Evolutionary conservation across 2,888 invertebrate species (phyloP), one percentile per base, ranked within the genome.

Genomic region (Euzophera pinguis): DNA sequence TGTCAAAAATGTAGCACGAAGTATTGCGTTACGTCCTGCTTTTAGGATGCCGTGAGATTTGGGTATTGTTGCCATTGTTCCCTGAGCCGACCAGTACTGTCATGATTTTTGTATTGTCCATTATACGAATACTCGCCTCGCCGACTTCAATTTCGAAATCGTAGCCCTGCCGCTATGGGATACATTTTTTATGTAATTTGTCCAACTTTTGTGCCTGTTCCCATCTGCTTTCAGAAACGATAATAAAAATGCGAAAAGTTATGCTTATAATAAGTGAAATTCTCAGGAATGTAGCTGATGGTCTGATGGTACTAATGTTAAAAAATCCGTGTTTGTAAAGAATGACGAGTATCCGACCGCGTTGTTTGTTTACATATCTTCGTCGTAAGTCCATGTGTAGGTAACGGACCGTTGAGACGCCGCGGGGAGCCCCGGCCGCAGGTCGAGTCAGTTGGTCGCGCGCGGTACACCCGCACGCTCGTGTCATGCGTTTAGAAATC

Each of bases 361-460:
- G 70, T 80, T 83, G 85, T 88, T 88, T 88, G 82, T 88, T 88
- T 88, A 88, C 84, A 71, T 81, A 80, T 74, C 70, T 71, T 62
- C 71, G 81, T 87, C 84, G 82, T 85, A 85, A 67, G 77, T 71
- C 71, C 77, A 77, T 78, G 84, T 81, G 84, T 81, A 80, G 73
- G 75, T 82, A 83, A 82, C 81, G 83, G 83, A 64, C 71, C 76
- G 80, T 69, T 69, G 68, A 71, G 73, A 72, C 62, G 69, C 68
- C 70, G 74, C 76, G 75, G 72, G 75, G 72, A 59, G 69, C 69
- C 62, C 58, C 58, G 57, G 58, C 56, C 61, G 62, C 58, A 53
- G 63, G 59, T 57, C 55, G 56, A 53, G 51, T 57, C 71, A 73
- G 78, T 76, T 84, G 84, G 87, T 87, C 83, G 87, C 81, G 83